Percentiles rank a stretch among this genome's conserved stretches.
Conservation (phyloP, 2,888 invertebrate species). For the Campopleginae sp. region DNA sequence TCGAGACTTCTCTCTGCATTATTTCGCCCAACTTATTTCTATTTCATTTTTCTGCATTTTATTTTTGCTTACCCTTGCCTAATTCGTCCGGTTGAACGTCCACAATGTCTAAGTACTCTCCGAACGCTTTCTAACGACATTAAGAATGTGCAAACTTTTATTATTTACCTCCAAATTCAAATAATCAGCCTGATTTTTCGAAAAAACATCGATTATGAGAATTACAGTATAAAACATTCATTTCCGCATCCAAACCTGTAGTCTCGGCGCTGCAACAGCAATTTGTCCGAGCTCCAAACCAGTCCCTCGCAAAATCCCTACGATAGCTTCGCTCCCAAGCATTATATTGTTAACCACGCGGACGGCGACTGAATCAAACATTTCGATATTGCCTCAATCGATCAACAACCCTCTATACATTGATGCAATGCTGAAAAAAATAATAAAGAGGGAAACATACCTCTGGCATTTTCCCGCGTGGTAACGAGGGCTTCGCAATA, state of each 20-base stretch:
- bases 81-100: constrained; percentile 69
- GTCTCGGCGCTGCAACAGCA: constrained; percentile 75
- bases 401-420: background rate
- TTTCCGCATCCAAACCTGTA: constrained; percentile 70
- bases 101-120: constrained; percentile 75
- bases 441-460: constrained; percentile 65
- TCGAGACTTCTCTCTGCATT: constrained; percentile 57
- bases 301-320: constrained; percentile 74
- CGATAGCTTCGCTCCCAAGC: constrained; percentile 76
- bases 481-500: constrained; percentile 88
- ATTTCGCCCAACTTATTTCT: constrained; percentile 24
- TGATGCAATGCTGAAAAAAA: background rate
- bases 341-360: constrained; percentile 78
- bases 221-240: background rate
- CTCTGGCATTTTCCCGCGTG: constrained; percentile 86
- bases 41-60: background rate
- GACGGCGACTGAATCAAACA: constrained; percentile 75
- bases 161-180: background rate
- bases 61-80: constrained; percentile 68
- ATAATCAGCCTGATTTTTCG: background rate
- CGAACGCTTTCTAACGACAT: constrained; percentile 75
- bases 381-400: too few species aligned
- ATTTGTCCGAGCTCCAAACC: constrained; percentile 79
- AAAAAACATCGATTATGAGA: background rate
- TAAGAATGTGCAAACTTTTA: background rate